phyloP scores from a whole-genome alignment of 2,113 vertebrate genomes.

The Danionella cerebrum region DNA sequence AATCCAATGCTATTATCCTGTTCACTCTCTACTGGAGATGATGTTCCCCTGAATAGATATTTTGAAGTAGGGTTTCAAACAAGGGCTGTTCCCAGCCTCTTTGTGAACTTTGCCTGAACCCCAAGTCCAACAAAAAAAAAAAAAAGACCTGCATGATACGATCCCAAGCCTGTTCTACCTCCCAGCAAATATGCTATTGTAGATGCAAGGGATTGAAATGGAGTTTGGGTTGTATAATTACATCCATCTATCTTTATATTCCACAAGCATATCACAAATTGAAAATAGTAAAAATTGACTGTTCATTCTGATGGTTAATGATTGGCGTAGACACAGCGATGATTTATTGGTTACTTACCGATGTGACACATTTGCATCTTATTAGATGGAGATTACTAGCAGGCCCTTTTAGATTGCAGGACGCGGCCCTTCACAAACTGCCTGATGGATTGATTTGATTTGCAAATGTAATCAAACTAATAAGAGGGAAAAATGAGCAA shows the following conservation, averaged over 20 bases:
- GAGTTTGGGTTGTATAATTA: conserved; percentile 99
- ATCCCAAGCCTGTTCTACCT: conserved; percentile 97
- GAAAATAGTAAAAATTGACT: conserved; percentile 99
- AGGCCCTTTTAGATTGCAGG: conserved; percentile 86
- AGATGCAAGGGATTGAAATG: conserved; percentile 86
- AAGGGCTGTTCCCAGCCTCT: conserved; percentile 82
- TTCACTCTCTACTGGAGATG: conserved; percentile 55
- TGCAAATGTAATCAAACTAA: conserved; percentile 99
- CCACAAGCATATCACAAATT: conserved; percentile 99
- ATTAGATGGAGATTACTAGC: conserved; percentile 98
- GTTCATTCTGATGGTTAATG: conserved; percentile 98
- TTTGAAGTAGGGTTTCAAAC: conserved; percentile 62
- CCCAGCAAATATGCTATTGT: conserved; percentile 97
- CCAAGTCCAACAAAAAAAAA: conserved; percentile 48
- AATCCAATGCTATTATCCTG: conserved; percentile 55
- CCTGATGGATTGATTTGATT: conserved; percentile 99
- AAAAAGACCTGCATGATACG: conserved; percentile 84
- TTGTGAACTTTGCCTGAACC: conserved; percentile 99
- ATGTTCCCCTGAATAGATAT: conserved; percentile 67
- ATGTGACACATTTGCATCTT: conserved; percentile 98
- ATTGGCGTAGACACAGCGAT: conserved; percentile 93
- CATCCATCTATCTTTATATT: conserved; percentile 99
- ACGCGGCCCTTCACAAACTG: conserved; percentile 76
- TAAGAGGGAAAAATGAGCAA: conserved; percentile 95
- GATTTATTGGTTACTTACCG: conserved; percentile 99